These are phyloP conservation scores for Neoniphon sammara DNA, from an alignment of 2,797 vertebrate species.

Conservation along the genomic window DNA sequence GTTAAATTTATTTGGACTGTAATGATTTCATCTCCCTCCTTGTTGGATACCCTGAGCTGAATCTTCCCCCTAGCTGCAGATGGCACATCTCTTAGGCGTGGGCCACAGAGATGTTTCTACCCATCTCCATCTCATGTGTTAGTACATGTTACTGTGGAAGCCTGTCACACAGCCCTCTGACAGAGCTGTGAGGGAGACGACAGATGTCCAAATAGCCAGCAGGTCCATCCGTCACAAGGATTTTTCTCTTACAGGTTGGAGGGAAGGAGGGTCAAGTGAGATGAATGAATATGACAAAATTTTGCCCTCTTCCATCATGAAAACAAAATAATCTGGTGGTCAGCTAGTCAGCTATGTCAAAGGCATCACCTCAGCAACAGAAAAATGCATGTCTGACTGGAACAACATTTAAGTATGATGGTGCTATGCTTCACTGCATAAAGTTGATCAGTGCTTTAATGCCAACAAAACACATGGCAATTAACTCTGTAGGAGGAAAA, in stretches of 20 bases:
- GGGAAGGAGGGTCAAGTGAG: slow-evolving; percentile 66
- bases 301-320: slow-evolving; percentile 61
- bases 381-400: slow-evolving; percentile 28
- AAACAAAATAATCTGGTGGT: slow-evolving; percentile 62
- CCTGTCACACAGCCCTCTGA: slow-evolving; percentile 72
- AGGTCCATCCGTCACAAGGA: slow-evolving; percentile 77
- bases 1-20: slow-evolving; percentile 73
- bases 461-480: slow-evolving; percentile 31
- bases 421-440: background rate
- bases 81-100: slow-evolving; percentile 75
- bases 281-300: slow-evolving; percentile 70
- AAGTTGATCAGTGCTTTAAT: slow-evolving; percentile 16
- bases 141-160: slow-evolving; percentile 67
- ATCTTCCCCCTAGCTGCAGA: slow-evolving; percentile 71
- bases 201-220: slow-evolving; percentile 80
- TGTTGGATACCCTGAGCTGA: slow-evolving; percentile 63
- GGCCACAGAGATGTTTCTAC: slow-evolving; percentile 70
- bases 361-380: background rate
- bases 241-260: slow-evolving; percentile 43
- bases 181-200: slow-evolving; percentile 72
- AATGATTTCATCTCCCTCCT: slow-evolving; percentile 74
- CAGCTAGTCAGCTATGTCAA: slow-evolving; percentile 37
- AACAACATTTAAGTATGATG: slow-evolving; percentile 21
- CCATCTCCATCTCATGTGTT: slow-evolving; percentile 60
- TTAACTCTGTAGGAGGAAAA: slow-evolving; percentile 23